Evolutionary conservation across 2,113 vertebrate species (phyloP), one percentile per base, ranked within the genome.

Genomic region (Brachyhypopomus occidentalis): DNA sequence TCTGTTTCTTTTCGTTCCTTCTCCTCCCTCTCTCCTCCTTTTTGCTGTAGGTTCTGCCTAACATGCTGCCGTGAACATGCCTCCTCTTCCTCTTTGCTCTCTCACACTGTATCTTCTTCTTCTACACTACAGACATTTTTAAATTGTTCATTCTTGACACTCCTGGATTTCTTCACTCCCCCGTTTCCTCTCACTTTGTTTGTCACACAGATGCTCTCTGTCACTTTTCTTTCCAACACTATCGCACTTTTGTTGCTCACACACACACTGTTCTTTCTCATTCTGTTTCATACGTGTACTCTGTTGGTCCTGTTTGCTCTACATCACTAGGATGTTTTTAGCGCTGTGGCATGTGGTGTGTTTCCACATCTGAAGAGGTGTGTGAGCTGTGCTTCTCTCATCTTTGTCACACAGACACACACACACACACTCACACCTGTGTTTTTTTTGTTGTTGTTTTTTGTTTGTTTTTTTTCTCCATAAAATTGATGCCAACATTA

Each of bases 241-340:
- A 59, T 58, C 55, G 64, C 75, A 62, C 36, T 52, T 52, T 52
- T 52, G 45, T 52, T 14, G 22, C 82, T 78, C 70, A 71, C 22
- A 60, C 62, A 75, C 82, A 55, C 70, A 70, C 45, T n/a, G 7
- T 58, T 41, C 60, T 66, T 80, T 74, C 67, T 66, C 23, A 64
- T 72, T 72, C 67, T 27, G 11, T 36, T 60, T 58, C 52, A 72
- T 25, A 62, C 63, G 36, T 23, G 17, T 17, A 5, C 72, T 16
- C 67, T 80, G 20, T 20, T 56, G 45, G 20, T 74, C 41, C 56
- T 55, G 19, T 66, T 17, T 38, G 11, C 9, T 62, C 58, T 63
- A 27, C 58, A 55, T 72, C 56, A 38, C 12, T 34, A 38, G 59
- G 78, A 80, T 80, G 78, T 79, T 72, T 79, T 80, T 80, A 80